Base-by-base conservation (phyloP, 2,113 vertebrate genomes). In the Perognathus longimembris region DNA sequence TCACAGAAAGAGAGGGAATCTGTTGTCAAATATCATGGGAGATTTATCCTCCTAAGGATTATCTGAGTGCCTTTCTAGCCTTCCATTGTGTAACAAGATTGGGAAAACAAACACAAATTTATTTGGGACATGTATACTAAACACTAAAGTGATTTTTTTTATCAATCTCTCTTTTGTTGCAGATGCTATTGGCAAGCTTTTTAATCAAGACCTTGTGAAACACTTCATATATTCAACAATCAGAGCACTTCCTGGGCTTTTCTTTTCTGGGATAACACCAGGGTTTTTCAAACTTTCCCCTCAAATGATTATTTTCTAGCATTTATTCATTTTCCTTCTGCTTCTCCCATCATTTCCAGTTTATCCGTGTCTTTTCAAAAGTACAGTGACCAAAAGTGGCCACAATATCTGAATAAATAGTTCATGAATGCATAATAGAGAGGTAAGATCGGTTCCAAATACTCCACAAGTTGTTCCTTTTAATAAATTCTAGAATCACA, bases 371-470 rank as follows among this genome's bases (percentile, higher is more conserved):
- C 85, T 70, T 92, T 92, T 77, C 50, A 85, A 95, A 92, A 88
- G 34, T 82, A 5, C 54, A 67, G 78, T 89, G 88, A 93, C 82
- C 79, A 54, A 86, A 80, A 94, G 90, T 86, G 95, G 94, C 76
- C 89, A 92, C 91, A 73, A 36, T 73, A 77, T 69, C 71, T 84
- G 54, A 90, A 73, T 76, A 89, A 88, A 94, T 38, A 92, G 34
- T 71, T 96, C 38, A 76, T 86, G 89, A 94, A 96, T 96, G 73
- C 82, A 93, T 96, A 96, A 94, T 93, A 64, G n/a, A 84, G 64
- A 26, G 66, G 64, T 59, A 88, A 93, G 82, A 95, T 93, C 92
- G 74, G 36, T 94, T 95, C 96, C 95, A 96, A 96, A 93, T 96
- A 95, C 42, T 81, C 63, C 73, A 50, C n/a, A 76, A 85, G 80